Evolutionary conservation across 2,797 vertebrate species (phyloP).

Genomic region (Coregonus suidteri): DNA sequence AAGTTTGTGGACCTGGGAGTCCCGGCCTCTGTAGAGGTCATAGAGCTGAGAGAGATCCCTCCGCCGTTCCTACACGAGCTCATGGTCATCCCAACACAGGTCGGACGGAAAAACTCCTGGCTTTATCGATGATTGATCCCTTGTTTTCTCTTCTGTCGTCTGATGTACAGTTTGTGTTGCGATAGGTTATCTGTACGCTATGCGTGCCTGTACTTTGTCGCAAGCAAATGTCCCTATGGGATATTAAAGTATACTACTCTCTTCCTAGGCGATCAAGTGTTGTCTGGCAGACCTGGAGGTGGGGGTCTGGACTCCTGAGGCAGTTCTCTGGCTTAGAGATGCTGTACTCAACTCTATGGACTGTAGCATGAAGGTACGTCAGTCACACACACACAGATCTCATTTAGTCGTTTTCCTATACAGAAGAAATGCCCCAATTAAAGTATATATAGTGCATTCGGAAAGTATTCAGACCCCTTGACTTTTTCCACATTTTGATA

Average conservation of each 20-base stretch:
- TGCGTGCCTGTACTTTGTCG: too few relatives aligned
- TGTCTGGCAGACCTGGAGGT: conserved; percentile 82
- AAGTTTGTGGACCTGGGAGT: conserved; percentile 85
- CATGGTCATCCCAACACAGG: conserved; percentile 87
- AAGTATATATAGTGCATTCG: too few relatives aligned
- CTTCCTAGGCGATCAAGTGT: conserved; percentile 85
- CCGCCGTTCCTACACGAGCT: conserved; percentile 78
- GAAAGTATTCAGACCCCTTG: too few relatives aligned
- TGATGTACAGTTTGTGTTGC: too few relatives aligned
- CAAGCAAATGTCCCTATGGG: too few relatives aligned
- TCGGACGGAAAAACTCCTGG: conserved; percentile 51
- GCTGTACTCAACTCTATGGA: conserved; percentile 74
- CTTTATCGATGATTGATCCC: too few relatives aligned
- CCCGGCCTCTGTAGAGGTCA: conserved; percentile 85
- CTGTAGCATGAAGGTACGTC: conserved; percentile 85
- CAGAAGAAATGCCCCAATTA: background rate
- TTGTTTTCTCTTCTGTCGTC: too few relatives aligned
- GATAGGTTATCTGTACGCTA: too few relatives aligned
- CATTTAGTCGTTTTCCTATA: background rate
- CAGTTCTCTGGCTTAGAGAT: conserved; percentile 84
- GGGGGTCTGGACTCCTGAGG: conserved; percentile 86
- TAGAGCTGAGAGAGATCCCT: conserved; percentile 89
- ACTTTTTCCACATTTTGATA: too few relatives aligned
- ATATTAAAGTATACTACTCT: background rate
- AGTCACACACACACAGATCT: background rate